Conservation (phyloP, 2,113 vertebrate species). For the Fukomys damarensis region DNA sequence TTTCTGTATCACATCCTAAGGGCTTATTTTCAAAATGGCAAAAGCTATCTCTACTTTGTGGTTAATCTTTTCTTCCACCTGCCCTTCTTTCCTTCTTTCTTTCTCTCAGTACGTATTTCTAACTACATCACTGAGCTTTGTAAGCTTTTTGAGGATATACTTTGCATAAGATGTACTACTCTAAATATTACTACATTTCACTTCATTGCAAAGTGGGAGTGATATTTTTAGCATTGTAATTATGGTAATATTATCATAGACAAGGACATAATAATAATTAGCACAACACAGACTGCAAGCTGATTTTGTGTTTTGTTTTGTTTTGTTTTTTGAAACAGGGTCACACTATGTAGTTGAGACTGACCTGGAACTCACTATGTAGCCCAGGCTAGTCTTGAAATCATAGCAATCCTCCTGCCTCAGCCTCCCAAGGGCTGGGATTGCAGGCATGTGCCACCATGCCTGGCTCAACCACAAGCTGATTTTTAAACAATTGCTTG, state of each 20-base stretch:
- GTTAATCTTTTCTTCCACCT: background rate
- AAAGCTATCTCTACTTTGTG: background rate
- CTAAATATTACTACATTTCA: conserved; percentile 65
- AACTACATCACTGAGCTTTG: background rate
- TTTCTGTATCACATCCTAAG: background rate
- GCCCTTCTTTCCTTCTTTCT: background rate
- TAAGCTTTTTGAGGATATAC: background rate
- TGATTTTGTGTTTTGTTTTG: no score
- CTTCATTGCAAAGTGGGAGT: background rate
- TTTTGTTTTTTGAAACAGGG: no score
- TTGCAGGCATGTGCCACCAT: no score
- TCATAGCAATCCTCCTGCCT: no score
- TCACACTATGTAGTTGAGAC: no score
- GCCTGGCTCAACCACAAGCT: no score
- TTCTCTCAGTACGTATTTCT: background rate
- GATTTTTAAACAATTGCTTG: conserved; percentile 54
- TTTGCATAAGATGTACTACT: background rate
- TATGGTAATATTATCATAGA: conserved; percentile 41
- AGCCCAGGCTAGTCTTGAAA: no score
- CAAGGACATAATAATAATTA: conserved; percentile 47
- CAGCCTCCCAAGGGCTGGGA: no score
- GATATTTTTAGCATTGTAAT: conserved; percentile 52
- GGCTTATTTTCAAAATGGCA: background rate
- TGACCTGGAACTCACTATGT: no score
- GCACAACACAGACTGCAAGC: background rate